Evolutionary conservation across 2,113 vertebrate species (phyloP).

Genomic region (Porphyrio hochstetteri): DNA sequence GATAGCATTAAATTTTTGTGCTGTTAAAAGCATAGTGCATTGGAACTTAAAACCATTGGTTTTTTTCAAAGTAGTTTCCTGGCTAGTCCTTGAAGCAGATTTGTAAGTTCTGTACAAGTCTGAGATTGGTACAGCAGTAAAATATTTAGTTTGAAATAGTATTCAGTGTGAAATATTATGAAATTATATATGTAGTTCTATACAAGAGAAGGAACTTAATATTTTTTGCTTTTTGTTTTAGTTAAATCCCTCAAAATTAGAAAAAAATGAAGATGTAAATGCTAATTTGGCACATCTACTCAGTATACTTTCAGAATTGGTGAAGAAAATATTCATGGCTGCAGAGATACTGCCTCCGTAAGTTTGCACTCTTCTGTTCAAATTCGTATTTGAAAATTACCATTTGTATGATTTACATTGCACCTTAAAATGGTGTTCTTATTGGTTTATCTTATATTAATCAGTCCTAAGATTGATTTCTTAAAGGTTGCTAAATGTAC

Average conservation of each 20-base stretch:
- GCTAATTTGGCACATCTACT: conserved; percentile 90
- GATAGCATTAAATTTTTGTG: not conserved
- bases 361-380: conserved; percentile 67
- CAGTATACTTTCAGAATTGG: conserved; percentile 92
- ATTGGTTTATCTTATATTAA: not conserved
- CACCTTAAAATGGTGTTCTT: not conserved
- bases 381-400: not conserved
- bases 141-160: not conserved
- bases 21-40: not conserved
- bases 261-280: conserved; percentile 96
- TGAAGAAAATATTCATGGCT: conserved; percentile 99
- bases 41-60: not conserved
- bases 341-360: conserved; percentile 97
- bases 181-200: conserved; percentile 5
- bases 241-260: conserved; percentile 97
- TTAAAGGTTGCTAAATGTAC: not conserved
- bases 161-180: not conserved
- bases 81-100: not conserved
- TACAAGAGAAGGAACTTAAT: not conserved
- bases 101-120: not conserved
- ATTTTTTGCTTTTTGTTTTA: conserved; percentile 62
- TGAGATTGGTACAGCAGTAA: not conserved
- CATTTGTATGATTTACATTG: conserved; percentile 3
- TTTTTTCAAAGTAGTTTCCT: not conserved
- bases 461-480: not conserved